phyloP scores from a whole-genome alignment of 2,888 invertebrate genomes.

The Lithodes maja region DNA sequence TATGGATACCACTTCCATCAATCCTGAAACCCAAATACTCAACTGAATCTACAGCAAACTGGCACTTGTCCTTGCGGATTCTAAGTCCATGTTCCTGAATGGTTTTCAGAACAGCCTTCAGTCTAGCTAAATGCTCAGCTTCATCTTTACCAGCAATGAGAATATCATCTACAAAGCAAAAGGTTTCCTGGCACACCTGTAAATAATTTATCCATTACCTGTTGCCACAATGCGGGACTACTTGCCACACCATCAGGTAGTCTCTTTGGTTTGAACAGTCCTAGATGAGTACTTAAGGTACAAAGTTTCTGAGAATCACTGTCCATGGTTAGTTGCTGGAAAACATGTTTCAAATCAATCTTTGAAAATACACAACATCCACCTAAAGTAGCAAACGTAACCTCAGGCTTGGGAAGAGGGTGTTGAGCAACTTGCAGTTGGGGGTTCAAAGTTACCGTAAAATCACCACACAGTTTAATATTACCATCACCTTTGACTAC shows the following conservation, averaged over 20 bases:
- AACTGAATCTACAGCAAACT: neutral
- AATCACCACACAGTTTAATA: constrained; percentile 71
- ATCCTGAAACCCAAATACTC: constrained; percentile 25
- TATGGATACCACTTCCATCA: constrained; percentile 21
- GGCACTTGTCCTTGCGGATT: neutral
- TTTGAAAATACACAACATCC: constrained; percentile 65
- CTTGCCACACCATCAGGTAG: constrained; percentile 19
- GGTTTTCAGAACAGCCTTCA: neutral
- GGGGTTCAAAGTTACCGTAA: too few relatives aligned
- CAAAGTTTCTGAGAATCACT: too few relatives aligned
- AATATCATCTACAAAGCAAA: constrained; percentile 26
- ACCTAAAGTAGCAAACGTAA: constrained; percentile 70
- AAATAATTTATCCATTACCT: constrained; percentile 33
- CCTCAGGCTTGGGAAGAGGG: constrained; percentile 71
- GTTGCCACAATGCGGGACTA: too few relatives aligned
- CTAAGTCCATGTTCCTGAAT: constrained; percentile 16
- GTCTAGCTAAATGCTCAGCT: constrained; percentile 10
- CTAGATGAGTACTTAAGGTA: constrained; percentile 70
- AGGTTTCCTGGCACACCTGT: constrained; percentile 1
- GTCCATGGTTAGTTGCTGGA: too few relatives aligned
- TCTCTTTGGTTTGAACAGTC: constrained; percentile 14
- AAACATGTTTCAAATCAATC: constrained; percentile 27
- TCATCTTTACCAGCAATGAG: constrained; percentile 29
- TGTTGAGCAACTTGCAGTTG: constrained; percentile 72
- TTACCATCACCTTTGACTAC: too few relatives aligned